These are phyloP conservation scores for Edolisoma coerulescens DNA, from an alignment of 2,113 vertebrate species.

Conservation along the genomic window DNA sequence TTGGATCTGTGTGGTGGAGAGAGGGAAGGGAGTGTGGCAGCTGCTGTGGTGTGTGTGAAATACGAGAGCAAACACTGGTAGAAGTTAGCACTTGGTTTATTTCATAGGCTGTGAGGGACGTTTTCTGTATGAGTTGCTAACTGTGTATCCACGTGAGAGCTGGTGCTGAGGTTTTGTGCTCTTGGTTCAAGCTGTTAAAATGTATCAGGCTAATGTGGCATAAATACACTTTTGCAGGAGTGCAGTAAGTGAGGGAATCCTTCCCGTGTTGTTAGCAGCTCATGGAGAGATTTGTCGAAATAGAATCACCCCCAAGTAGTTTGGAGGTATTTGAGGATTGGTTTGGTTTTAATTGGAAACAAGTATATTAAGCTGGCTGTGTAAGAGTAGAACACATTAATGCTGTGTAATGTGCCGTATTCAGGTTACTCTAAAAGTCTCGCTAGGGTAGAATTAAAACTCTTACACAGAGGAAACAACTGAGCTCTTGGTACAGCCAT, in stretches of 20 bases:
- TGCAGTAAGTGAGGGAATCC: too few species aligned
- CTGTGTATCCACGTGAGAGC: neutral
- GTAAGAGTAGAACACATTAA: neutral
- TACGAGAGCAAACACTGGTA: neutral
- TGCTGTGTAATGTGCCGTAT: rapidly evolving
- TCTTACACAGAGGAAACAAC: neutral
- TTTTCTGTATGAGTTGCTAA: neutral
- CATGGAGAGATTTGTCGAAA: neutral
- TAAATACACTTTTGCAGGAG: neutral
- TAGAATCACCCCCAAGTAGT: neutral
- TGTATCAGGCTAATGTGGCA: neutral
- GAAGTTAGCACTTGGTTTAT: neutral
- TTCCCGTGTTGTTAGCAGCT: neutral
- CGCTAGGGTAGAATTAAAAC: neutral
- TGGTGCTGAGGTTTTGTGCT: neutral
- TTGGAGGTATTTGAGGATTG: neutral
- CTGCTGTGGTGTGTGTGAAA: neutral
- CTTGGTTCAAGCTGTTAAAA: neutral
- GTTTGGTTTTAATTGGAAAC: neutral
- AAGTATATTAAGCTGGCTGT: neutral
- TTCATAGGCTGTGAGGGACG: neutral
- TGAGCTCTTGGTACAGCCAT: neutral
- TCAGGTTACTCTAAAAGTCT: neutral
- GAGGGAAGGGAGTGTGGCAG: neutral
- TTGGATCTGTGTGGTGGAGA: neutral